These are phyloP conservation scores for Limanda limanda DNA, from an alignment of 2,113 vertebrate species.

Conservation along the genomic window DNA sequence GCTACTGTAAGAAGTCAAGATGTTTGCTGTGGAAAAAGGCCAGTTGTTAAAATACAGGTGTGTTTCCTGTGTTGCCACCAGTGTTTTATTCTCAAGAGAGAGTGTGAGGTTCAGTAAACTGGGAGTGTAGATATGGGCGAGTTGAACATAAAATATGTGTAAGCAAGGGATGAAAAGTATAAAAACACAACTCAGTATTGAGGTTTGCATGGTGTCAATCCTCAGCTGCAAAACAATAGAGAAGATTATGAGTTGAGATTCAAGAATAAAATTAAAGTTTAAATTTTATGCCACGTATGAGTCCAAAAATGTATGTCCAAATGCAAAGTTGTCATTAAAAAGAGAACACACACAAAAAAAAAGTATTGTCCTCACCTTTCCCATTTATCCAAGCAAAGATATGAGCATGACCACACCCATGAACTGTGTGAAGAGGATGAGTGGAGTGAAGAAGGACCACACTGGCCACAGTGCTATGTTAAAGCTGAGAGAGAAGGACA, in stretches of 20 bases:
- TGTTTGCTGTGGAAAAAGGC: no score
- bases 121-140: no score
- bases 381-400: constrained; percentile 89
- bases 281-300: neutral
- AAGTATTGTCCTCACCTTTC: constrained; percentile 74
- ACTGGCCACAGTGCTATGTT: constrained; percentile 93
- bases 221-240: constrained; percentile 22
- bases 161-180: neutral
- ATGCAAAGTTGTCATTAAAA: neutral
- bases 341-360: no score
- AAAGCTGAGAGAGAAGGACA: constrained; percentile 83
- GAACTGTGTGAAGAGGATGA: constrained; percentile 94
- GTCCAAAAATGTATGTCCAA: neutral
- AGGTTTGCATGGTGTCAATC: neutral
- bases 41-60: no score
- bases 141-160: no score
- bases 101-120: neutral
- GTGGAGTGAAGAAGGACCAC: constrained; percentile 94
- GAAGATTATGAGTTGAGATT: neutral
- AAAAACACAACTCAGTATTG: neutral
- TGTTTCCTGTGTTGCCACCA: no score
- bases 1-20: no score
- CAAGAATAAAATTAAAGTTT: neutral
- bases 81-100: neutral
- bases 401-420: constrained; percentile 97